phyloP scores from a whole-genome alignment of 2,888 invertebrate genomes.

The Charanyca ferruginea region DNA sequence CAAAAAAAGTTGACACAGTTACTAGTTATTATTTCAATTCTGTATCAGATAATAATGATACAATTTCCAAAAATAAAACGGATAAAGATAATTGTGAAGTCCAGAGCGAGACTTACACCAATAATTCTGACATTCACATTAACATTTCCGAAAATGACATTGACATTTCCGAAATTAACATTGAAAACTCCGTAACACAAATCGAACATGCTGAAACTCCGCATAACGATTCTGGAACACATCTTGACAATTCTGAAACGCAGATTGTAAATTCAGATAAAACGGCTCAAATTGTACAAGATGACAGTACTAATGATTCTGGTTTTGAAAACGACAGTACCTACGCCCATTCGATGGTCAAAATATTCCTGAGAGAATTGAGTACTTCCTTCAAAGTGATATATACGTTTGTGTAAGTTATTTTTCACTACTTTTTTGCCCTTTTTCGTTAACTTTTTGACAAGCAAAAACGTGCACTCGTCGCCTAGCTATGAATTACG shows the following conservation, averaged over 20 bases:
- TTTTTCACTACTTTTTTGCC: neutral
- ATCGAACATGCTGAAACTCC: neutral
- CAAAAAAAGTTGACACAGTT: fast-evolving
- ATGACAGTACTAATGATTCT: constrained; percentile 63
- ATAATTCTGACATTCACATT: neutral
- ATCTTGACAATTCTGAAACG: neutral
- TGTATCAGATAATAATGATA: no score
- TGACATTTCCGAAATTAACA: neutral
- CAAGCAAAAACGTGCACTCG: no score
- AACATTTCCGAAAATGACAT: neutral
- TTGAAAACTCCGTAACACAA: neutral
- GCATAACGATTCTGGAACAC: neutral
- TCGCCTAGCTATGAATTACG: no score
- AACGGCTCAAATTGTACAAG: neutral
- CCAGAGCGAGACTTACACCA: constrained; percentile 14
- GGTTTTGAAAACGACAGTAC: constrained; percentile 70
- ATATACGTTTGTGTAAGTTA: constrained; percentile 79
- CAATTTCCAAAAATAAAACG: neutral
- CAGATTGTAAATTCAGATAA: neutral
- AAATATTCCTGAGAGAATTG: constrained; percentile 70
- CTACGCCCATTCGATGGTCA: constrained; percentile 60
- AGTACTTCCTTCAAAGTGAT: constrained; percentile 67
- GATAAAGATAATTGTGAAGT: neutral
- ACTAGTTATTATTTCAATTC: neutral
- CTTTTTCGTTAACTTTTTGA: neutral